phyloP scores from a whole-genome alignment of 2,888 invertebrate species.

The Lithosia quadra region DNA sequence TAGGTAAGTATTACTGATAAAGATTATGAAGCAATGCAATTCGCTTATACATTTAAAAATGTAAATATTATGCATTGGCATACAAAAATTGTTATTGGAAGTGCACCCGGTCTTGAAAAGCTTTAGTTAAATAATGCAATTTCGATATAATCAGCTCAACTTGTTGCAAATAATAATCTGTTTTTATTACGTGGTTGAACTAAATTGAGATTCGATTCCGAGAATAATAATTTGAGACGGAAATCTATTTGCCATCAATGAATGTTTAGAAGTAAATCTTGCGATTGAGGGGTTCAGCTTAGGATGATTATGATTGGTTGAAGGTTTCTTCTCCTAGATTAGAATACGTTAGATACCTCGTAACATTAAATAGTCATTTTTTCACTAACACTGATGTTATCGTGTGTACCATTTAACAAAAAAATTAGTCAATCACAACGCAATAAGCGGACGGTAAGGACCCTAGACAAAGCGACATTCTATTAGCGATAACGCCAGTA shows the following conservation, averaged over 20 bases:
- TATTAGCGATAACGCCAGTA: neutral
- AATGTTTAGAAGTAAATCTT: no score
- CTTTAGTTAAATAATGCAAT: slow-evolving; percentile 44
- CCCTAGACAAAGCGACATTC: no score
- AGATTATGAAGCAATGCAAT: slow-evolving; percentile 74
- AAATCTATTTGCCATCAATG: no score
- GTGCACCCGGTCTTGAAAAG: slow-evolving; percentile 65
- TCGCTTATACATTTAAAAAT: slow-evolving; percentile 69
- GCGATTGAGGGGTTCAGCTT: no score
- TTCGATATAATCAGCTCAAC: neutral
- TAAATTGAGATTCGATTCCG: neutral
- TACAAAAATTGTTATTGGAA: slow-evolving; percentile 54
- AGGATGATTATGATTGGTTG: no score
- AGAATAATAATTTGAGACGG: neutral
- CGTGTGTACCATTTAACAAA: no score
- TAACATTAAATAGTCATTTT: neutral
- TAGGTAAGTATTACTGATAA: slow-evolving; percentile 40
- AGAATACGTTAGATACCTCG: neutral
- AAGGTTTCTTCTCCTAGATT: neutral
- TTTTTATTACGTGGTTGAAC: neutral
- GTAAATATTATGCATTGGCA: slow-evolving; percentile 60
- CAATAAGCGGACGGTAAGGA: neutral
- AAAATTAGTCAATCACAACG: neutral
- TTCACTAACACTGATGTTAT: no score
- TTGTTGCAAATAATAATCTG: neutral